Base-by-base conservation (phyloP, 2,113 vertebrate genomes). In the Indri indri region DNA sequence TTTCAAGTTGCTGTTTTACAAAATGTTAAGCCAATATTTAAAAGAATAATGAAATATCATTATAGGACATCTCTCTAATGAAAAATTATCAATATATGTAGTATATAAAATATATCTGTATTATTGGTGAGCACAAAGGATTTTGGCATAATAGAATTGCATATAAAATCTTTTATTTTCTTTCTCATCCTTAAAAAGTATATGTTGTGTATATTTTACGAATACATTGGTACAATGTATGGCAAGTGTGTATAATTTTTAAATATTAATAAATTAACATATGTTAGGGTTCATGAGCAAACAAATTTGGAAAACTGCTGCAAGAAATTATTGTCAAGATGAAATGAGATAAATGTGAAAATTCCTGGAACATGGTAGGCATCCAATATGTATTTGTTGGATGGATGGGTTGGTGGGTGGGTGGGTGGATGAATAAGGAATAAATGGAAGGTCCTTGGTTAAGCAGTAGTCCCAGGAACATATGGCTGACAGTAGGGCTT, bases 81-180 rank as follows among this genome's bases (percentile, higher is more conserved):
- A 81, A 32, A 96, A 22, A 63, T 73, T 50, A 74, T 34, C 68
- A 20, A 37, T 50, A n/a, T n/a, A 52, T 68, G 73, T n/a, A 34
- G 22, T 37, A 16, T 14, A 22, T 83, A 80, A 66, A 85, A 32
- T 89, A 85, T 20, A 73, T 45, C 22, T 91, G 3, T 82, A 71
- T n/a, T n/a, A n/a, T 85, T 76, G 18, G 18, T 88, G 34, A 91
- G 27, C 40, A 22, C 32, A 88, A 96, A 70, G 63, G 17, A 66
- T 74, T 88, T 94, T 90, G 66, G 37, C 37, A 81, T 61, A 30
- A 63, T 84, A 59, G 16, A 87, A 73, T 59, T 73, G 7, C 37
- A n/a, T 79, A 79, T 83, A 86, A 85, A 92, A 45, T 81, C 17
- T 86, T 86, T 80, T 73, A 32, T 96, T 96, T 83, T 50, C n/a